phyloP scores from a whole-genome alignment of 2,797 vertebrate species.

The Premnoplex brunnescens region DNA sequence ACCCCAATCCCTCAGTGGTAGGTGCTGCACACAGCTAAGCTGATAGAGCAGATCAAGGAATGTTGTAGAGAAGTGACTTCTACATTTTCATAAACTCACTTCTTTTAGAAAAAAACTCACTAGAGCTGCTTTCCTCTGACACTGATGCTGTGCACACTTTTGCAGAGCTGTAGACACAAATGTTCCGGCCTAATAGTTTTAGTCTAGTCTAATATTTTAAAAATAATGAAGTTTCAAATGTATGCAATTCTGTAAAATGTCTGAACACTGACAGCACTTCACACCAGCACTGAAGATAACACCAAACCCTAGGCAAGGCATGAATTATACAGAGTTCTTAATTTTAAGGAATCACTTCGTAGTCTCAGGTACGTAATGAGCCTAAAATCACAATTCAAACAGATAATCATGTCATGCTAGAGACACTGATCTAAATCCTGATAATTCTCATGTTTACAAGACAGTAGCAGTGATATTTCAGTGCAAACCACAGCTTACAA shows the following conservation, averaged over 20 bases:
- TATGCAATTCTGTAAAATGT: background rate
- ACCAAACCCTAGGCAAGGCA: background rate
- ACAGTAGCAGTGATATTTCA: background rate
- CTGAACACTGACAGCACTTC: background rate
- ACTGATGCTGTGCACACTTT: background rate
- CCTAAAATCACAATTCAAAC: background rate
- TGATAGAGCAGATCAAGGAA: background rate
- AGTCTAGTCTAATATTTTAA: background rate
- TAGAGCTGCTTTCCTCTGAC: slow-evolving; percentile 2
- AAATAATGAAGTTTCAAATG: background rate
- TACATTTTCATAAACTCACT: background rate
- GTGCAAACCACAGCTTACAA: background rate
- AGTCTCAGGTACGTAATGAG: background rate
- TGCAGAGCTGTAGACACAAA: background rate
- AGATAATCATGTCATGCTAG: background rate
- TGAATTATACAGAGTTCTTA: background rate
- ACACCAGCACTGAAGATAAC: background rate
- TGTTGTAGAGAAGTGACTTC: background rate
- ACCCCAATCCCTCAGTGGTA: background rate
- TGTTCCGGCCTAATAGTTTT: background rate
- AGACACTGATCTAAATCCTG: background rate
- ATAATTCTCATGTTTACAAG: background rate
- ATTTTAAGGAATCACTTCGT: background rate
- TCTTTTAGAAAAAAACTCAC: background rate
- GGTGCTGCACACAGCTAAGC: background rate